phyloP scores from a whole-genome alignment of 1,140 invertebrate genomes.

The Drosophila chauvacae region DNA sequence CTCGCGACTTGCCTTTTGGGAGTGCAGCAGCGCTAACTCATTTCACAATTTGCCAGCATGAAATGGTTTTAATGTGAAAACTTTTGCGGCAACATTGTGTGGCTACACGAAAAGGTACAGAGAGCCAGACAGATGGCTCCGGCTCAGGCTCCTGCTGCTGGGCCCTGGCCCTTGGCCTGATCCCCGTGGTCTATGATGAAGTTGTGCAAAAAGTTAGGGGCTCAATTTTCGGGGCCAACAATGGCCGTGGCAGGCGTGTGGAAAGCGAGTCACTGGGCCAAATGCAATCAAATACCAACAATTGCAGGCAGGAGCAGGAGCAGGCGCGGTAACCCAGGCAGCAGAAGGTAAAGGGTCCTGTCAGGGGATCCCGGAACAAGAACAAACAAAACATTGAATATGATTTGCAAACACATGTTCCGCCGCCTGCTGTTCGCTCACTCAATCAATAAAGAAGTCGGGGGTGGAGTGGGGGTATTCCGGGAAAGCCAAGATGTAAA shows the following conservation, averaged over 20 bases:
- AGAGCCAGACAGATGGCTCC: constrained; percentile 48
- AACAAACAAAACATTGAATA: constrained; percentile 78
- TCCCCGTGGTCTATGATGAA: constrained; percentile 60
- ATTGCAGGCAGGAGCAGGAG: constrained; percentile 34
- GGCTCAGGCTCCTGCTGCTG: neutral
- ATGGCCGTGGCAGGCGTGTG: constrained; percentile 29
- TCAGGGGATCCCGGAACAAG: constrained; percentile 3
- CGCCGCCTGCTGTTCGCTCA: constrained; percentile 40
- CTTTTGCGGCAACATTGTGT: constrained; percentile 70
- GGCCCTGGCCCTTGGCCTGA: constrained; percentile 22
- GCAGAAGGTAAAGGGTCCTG: neutral
- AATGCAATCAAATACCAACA: constrained; percentile 73
- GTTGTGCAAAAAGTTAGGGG: constrained; percentile 64
- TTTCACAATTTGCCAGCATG: constrained; percentile 76
- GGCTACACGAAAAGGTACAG: constrained; percentile 39
- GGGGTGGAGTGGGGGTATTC: neutral
- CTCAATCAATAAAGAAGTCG: constrained; percentile 66
- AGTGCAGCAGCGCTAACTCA: constrained; percentile 58
- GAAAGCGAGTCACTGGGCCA: constrained; percentile 56
- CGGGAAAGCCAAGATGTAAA: constrained; percentile 31
- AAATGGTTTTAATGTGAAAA: constrained; percentile 81
- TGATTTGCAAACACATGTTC: constrained; percentile 74
- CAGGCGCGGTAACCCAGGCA: neutral
- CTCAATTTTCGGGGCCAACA: constrained; percentile 45
- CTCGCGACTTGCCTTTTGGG: neutral